phyloP scores from a whole-genome alignment of 1,140 invertebrate genomes.

The Apis mellifera region Amel_HAv3.1 CM009935.2:12557001-12557500 shows the following conservation, averaged over 20 bases:
- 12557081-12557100: slow-evolving; percentile 26
- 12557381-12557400: neutral
- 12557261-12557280: neutral
- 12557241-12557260: neutral
- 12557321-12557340: neutral
- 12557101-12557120: neutral
- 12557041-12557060: neutral
- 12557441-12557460: too few relatives aligned
- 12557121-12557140: neutral
- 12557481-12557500: too few relatives aligned
- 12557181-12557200: neutral
- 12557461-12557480: neutral
- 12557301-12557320: neutral
- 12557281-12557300: neutral
- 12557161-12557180: neutral
- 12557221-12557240: neutral
- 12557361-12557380: neutral
- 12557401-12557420: too few relatives aligned
- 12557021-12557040: neutral
- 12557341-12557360: neutral
- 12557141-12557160: neutral
- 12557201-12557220: neutral
- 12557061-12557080: slow-evolving; percentile 1
- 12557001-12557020: slow-evolving; percentile 29
- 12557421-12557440: neutral